Evolutionary conservation across 2,113 vertebrate genomes (phyloP).

Genomic region (Sphaerodactylus townsendi): DNA sequence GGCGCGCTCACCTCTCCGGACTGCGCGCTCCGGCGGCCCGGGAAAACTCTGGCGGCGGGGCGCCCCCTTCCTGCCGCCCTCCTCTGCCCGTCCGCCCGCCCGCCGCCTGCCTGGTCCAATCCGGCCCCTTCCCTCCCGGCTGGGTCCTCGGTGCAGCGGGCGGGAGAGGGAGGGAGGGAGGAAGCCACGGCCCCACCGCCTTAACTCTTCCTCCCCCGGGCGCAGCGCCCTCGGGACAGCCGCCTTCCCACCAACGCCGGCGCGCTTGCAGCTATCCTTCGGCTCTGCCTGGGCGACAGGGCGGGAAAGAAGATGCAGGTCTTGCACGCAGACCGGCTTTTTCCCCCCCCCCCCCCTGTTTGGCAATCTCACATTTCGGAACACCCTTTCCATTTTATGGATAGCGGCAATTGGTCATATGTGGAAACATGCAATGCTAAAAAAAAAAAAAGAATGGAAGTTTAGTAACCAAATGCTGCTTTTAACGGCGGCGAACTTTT

Average conservation of each 20-base stretch:
- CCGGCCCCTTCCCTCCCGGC: not conserved
- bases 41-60: not conserved
- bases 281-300: too few species aligned
- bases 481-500: not conserved
- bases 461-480: not conserved
- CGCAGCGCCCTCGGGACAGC: conserved; percentile 4
- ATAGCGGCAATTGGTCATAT: not conserved
- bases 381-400: too few species aligned
- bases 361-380: too few species aligned
- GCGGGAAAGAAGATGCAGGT: not conserved
- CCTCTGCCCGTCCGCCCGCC: not conserved
- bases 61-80: not conserved
- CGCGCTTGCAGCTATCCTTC: too few species aligned
- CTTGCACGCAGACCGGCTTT: not conserved
- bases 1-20: not conserved
- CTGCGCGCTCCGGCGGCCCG: not conserved
- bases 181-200: not conserved
- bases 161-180: too few species aligned
- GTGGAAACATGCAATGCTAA: not conserved
- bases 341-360: too few species aligned
- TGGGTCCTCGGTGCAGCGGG: not conserved
- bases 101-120: not conserved
- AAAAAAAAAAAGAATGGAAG: not conserved
- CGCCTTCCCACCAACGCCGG: not conserved
- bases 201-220: conserved; percentile 25